These are phyloP conservation scores for Orchesellides sinensis DNA, from an alignment of 2,888 invertebrate genomes.

Conservation along the genomic window DNA sequence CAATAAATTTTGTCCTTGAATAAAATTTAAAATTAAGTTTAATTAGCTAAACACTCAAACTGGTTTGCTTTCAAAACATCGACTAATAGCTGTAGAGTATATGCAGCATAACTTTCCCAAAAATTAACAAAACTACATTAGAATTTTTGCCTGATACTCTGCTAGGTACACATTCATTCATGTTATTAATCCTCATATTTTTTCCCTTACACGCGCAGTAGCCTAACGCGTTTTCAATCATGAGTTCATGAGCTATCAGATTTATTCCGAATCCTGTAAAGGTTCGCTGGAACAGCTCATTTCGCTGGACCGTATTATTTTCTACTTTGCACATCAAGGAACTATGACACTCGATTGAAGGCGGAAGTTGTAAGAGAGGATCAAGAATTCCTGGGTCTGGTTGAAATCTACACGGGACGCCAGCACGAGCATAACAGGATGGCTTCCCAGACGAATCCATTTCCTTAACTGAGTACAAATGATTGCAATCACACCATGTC, in stretches of 20 bases:
- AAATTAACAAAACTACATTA: too few species aligned
- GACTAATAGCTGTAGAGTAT: too few species aligned
- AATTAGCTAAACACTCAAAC: too few species aligned
- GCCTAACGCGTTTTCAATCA: slow-evolving; percentile 1
- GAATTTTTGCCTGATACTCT: too few species aligned
- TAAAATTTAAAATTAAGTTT: too few species aligned
- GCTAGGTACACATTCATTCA: slow-evolving; percentile 32
- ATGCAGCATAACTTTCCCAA: too few species aligned
- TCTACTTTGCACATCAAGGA: background rate
- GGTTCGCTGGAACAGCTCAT: too few species aligned
- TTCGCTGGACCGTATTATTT: background rate
- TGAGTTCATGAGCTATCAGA: slow-evolving; percentile 14
- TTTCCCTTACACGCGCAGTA: slow-evolving; percentile 12
- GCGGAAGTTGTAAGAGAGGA: background rate
- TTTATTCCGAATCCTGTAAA: slow-evolving; percentile 33
- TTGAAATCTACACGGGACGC: slow-evolving; percentile 26
- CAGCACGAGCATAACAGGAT: slow-evolving; percentile 17
- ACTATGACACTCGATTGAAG: slow-evolving; percentile 3
- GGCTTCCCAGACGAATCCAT: background rate
- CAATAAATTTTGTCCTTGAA: too few species aligned
- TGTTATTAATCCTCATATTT: background rate
- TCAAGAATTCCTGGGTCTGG: background rate
- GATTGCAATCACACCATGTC: slow-evolving; percentile 28
- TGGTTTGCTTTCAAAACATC: too few species aligned
- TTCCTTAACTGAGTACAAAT: slow-evolving; percentile 24